phyloP scores from a whole-genome alignment of 1,140 invertebrate species.

The Achroia grisella region DNA sequence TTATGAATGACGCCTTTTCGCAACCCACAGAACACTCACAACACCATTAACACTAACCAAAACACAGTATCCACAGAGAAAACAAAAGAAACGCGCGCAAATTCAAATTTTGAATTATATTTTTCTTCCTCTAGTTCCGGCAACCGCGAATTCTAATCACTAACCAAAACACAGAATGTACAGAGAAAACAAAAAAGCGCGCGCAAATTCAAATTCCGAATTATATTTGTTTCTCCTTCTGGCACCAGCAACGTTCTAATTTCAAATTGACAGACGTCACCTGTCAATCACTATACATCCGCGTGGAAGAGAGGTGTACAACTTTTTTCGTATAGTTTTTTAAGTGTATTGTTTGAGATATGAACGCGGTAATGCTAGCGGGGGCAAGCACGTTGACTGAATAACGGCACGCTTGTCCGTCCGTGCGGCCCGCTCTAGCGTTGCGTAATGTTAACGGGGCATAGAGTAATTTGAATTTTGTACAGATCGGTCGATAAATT shows the following conservation, averaged over 20 bases:
- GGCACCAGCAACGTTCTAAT: too few species aligned
- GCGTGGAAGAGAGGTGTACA: slow-evolving; percentile 8
- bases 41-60: slow-evolving; percentile 10
- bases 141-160: too few species aligned
- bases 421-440: slow-evolving; percentile 42
- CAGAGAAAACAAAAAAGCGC: slow-evolving; percentile 14
- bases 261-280: slow-evolving; percentile 7
- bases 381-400: slow-evolving; percentile 48
- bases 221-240: too few species aligned
- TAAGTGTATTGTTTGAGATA: not conserved
- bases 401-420: slow-evolving; percentile 43
- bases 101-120: not conserved
- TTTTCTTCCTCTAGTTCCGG: too few species aligned
- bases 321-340: slow-evolving; percentile 9
- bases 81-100: slow-evolving; percentile 10
- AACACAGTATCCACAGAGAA: slow-evolving; percentile 14
- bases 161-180: slow-evolving; percentile 13
- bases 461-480: slow-evolving; percentile 47
- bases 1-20: slow-evolving; percentile 27
- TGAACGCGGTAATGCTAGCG: slow-evolving; percentile 19
- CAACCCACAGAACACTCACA: not conserved
- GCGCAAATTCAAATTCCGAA: not conserved
- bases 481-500: slow-evolving; percentile 25
- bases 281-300: slow-evolving; percentile 11
- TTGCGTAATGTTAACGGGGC: slow-evolving; percentile 62